phyloP scores from a whole-genome alignment of 2,113 vertebrate species.

The Lamprologus speciosus region DNA sequence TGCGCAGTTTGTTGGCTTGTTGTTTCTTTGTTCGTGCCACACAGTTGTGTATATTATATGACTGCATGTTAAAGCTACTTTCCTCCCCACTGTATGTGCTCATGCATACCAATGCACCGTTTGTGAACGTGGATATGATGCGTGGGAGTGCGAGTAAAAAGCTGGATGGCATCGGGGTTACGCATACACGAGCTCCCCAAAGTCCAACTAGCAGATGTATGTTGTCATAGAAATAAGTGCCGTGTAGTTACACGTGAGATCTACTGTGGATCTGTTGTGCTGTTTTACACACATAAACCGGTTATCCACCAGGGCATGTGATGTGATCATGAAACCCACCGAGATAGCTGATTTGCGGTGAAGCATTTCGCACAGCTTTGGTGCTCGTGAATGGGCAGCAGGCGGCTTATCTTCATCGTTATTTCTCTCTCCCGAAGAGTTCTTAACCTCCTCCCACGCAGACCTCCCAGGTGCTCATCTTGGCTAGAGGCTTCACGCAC shows the following conservation, averaged over 20 bases:
- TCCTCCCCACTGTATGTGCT: not conserved
- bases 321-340: not conserved
- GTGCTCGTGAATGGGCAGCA: not conserved
- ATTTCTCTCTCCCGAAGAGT: conserved; percentile 26
- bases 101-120: not conserved
- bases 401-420: conserved; percentile 16
- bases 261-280: not conserved
- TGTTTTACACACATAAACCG: not conserved
- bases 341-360: not conserved
- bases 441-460: conserved; percentile 64
- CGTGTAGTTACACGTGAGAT: not conserved
- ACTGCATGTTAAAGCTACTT: not conserved
- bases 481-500: not conserved
- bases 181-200: conserved; percentile 14
- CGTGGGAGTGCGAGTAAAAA: conserved; percentile 54
- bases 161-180: conserved; percentile 36
- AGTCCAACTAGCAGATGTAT: conserved; percentile 14
- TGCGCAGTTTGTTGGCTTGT: not conserved
- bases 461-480: conserved; percentile 21
- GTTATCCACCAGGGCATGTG: not conserved
- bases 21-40: not conserved
- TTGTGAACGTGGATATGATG: not conserved
- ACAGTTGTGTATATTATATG: not conserved
- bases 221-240: conserved; percentile 54
- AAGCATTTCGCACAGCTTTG: accelerated